These are phyloP conservation scores for Cacajao melanocephalus DNA, from an alignment of 2,797 vertebrate species.

Conservation along the genomic window DNA sequence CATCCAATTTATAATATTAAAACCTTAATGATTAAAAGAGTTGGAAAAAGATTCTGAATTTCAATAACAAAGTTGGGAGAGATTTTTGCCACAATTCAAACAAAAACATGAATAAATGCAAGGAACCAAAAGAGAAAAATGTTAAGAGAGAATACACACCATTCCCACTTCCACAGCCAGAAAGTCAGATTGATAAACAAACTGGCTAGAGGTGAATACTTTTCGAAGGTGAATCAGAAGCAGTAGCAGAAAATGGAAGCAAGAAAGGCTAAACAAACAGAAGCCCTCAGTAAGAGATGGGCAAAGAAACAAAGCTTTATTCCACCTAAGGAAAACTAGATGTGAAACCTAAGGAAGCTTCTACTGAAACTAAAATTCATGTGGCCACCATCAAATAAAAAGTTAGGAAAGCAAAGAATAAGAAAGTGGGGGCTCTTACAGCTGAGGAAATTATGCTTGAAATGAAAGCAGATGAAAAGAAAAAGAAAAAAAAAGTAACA, in stretches of 20 bases:
- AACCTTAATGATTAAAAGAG: slow-evolving; percentile 98
- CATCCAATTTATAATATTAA: slow-evolving; percentile 99
- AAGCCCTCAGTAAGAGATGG: slow-evolving; percentile 91
- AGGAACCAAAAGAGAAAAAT: slow-evolving; percentile 93
- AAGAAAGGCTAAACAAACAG: slow-evolving; percentile 94
- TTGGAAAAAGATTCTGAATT: slow-evolving; percentile 94
- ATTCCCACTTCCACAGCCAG: slow-evolving; percentile 94
- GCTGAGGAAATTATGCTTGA: slow-evolving; percentile 85
- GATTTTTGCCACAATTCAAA: slow-evolving; percentile 96
- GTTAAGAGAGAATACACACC: slow-evolving; percentile 96
- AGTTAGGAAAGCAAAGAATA: slow-evolving; percentile 94
- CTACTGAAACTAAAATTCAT: slow-evolving; percentile 91
- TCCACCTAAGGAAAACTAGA: slow-evolving; percentile 94
- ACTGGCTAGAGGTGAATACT: slow-evolving; percentile 96
- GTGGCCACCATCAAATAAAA: slow-evolving; percentile 94
- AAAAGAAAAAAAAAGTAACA: slow-evolving; percentile 85
- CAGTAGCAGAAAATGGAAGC: slow-evolving; percentile 92
- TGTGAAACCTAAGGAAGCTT: slow-evolving; percentile 87
- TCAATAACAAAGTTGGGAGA: slow-evolving; percentile 92
- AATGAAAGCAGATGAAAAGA: slow-evolving; percentile 84
- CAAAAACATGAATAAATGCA: slow-evolving; percentile 94
- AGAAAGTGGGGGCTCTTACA: slow-evolving; percentile 94
- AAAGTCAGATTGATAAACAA: slow-evolving; percentile 95
- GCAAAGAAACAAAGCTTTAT: slow-evolving; percentile 95
- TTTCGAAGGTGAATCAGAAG: slow-evolving; percentile 93